Evolutionary conservation across 2,797 vertebrate genomes (phyloP).

Genomic region (Agapornis canus): DNA sequence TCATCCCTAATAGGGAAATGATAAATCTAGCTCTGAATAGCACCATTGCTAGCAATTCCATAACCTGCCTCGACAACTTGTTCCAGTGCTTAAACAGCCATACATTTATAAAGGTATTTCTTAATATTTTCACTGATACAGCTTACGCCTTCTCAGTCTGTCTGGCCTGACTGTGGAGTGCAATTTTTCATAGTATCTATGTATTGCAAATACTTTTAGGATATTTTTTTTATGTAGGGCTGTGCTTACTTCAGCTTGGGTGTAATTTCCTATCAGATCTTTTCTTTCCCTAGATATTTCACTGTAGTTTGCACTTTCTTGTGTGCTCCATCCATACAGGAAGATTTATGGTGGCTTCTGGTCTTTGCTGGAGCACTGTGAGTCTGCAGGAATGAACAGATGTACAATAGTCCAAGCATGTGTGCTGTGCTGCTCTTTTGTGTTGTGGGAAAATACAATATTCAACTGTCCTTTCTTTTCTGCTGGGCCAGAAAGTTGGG

Average conservation of each 20-base stretch:
- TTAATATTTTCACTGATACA: slow-evolving; percentile 4
- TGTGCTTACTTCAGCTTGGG: background rate
- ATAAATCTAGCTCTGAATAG: slow-evolving; percentile 5
- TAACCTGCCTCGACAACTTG: background rate
- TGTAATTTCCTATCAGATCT: background rate
- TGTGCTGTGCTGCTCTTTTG: background rate
- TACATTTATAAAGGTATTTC: background rate
- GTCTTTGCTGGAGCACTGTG: background rate
- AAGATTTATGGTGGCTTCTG: background rate
- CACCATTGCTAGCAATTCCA: background rate
- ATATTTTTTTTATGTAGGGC: background rate
- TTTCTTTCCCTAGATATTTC: background rate
- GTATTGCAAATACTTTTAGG: background rate
- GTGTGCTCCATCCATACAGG: background rate
- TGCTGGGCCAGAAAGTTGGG: background rate
- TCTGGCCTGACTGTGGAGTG: background rate
- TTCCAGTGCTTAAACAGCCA: slow-evolving; percentile 18
- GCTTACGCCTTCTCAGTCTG: background rate
- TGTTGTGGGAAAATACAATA: background rate
- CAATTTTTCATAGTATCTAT: slow-evolving; percentile 5
- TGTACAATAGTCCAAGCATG: background rate
- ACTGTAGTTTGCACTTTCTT: background rate
- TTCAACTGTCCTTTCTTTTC: background rate
- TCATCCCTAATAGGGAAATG: slow-evolving; percentile 29
- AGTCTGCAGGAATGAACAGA: background rate